Evolutionary conservation across 2,888 invertebrate genomes (phyloP).

Genomic region (Dynastes tityus): DNA sequence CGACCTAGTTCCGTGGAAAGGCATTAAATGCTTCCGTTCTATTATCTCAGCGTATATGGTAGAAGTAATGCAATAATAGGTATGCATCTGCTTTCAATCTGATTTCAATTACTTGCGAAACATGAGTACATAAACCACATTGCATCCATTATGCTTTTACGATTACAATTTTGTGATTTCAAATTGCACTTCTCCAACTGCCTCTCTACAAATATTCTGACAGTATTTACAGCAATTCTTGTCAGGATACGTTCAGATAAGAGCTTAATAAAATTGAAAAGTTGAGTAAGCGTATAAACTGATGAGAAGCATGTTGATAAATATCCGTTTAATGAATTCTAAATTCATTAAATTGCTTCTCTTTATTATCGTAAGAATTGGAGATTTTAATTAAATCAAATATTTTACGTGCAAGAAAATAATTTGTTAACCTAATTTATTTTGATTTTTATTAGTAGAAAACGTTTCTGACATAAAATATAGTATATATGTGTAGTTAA

Average conservation of each 20-base stretch:
- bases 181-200: neutral
- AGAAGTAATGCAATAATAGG: conserved; percentile 27
- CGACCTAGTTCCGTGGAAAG: conserved; percentile 13
- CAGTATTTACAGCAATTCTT: conserved; percentile 3
- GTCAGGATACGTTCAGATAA: neutral
- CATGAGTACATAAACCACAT: neutral
- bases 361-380: neutral
- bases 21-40: conserved; percentile 10
- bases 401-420: too few species aligned
- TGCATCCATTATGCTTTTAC: conserved; percentile 14
- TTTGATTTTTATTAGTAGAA: too few species aligned
- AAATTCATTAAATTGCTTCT: neutral
- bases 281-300: neutral
- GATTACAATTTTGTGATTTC: conserved; percentile 1
- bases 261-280: neutral
- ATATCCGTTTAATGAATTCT: neutral
- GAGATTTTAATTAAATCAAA: too few species aligned
- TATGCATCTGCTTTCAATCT: conserved; percentile 28
- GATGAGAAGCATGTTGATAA: conserved; percentile 8
- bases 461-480: too few species aligned
- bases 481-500: too few species aligned
- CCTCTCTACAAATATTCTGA: neutral
- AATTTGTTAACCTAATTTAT: too few species aligned
- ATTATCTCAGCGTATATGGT: conserved; percentile 1
- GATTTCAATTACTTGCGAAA: conserved; percentile 14